phyloP scores from a whole-genome alignment of 37 sponge, comb jelly and placozoan species.

The Chondrilla cf. caribensis region DNA sequence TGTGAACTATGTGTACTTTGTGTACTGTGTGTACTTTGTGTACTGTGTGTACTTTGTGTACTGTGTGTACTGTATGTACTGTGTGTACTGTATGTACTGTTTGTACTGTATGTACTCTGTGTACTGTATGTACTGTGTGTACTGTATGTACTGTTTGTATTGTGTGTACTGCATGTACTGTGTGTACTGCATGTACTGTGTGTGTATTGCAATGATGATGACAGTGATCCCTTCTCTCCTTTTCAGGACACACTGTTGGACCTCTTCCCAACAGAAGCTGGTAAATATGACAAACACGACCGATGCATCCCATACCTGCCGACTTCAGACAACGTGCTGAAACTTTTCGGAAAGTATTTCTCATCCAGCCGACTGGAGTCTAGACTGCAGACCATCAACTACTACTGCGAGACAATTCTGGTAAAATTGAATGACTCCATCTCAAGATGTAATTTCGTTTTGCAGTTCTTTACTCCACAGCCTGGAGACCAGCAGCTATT shows the following conservation, averaged over 20 bases:
- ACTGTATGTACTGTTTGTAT: too few species aligned
- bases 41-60: too few species aligned
- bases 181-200: too few species aligned
- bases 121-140: too few species aligned
- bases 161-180: too few species aligned
- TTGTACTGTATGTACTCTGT: too few species aligned
- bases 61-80: too few species aligned
- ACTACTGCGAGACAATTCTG: constrained; percentile 25
- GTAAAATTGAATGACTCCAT: constrained; percentile 21
- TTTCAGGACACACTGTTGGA: background rate
- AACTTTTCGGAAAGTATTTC: background rate
- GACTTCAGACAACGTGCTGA: background rate
- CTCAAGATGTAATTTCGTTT: constrained; percentile 28
- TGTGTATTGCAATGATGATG: too few species aligned
- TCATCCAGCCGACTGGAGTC: constrained; percentile 44
- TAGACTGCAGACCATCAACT: constrained; percentile 41
- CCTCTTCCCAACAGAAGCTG: constrained; percentile 13
- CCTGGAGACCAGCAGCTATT: constrained; percentile 47
- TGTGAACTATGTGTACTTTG: too few species aligned
- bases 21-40: too few species aligned
- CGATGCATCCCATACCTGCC: constrained; percentile 19
- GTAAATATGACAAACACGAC: background rate
- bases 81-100: too few species aligned
- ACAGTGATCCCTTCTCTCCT: too few species aligned
- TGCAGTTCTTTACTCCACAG: constrained; percentile 42